Evolutionary conservation across 2,888 invertebrate species (phyloP), one percentile per base, ranked within the genome.

Genomic region (Rotaria macrura): DNA sequence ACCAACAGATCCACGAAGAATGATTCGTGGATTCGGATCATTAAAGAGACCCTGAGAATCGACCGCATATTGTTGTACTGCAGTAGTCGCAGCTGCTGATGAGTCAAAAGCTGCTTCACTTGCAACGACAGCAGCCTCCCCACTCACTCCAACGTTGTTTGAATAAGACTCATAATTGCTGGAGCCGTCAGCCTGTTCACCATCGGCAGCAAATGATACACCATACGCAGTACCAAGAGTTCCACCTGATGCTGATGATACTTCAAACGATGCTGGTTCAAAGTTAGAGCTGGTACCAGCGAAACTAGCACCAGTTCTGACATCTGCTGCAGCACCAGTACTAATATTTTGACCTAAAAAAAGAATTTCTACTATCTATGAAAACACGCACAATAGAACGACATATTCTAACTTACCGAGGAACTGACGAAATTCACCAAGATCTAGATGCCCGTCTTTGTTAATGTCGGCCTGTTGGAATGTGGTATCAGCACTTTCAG

Each of bases 21-120:
- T 79, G 9, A 79, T 79, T 79, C 43, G 79, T 79, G 79, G 79
- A 4, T 79, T 79, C n/a, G 79, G 43, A 79, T 79, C 79, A 43
- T 43, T 12, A n/a, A 43, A 79, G 40, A 79, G 43, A n/a, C 79
- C 79, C 43, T 79, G 79, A 79, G 79, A 40, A 79, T 79, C 79
- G 25, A 43, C 43, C 10, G 79, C 79, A 43, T 79, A 79, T 23
- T 43, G 79, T 9, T 1, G 9, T 47, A 47, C 47, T 5, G n/a
- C 47, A 47, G 5, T 4, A 14, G 10, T 14, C 14, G 47, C 9
- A 12, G 47, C 9, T 47, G 10, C 47, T 47, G 47, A 47, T 47
- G 47, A 47, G 1, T 14, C 47, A 14, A 3, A 47, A 47, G 47
- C 47, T 1, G 47, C 47, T 47, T 14, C 47, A 47, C 47, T n/a